Evolutionary conservation across 1,140 invertebrate genomes (phyloP).

Genomic region (Drosophila albomicans): DNA sequence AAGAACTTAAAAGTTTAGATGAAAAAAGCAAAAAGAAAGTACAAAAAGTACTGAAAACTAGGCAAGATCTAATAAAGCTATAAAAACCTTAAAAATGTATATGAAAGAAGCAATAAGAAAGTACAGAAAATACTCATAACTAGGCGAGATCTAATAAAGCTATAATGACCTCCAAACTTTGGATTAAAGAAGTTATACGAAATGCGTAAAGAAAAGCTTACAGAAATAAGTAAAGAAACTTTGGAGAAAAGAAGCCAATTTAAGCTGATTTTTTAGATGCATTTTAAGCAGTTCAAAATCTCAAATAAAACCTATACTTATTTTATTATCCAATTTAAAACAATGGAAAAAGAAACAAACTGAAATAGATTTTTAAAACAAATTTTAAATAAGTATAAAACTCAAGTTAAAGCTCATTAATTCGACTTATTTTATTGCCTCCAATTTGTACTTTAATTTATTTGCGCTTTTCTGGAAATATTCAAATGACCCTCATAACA

Average conservation of each 20-base stretch:
- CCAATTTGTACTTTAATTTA: background rate
- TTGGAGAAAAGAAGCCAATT: too few species aligned
- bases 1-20: background rate
- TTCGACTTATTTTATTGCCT: background rate
- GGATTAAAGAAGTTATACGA: too few species aligned
- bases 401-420: background rate
- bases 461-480: conserved; percentile 32
- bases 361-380: background rate
- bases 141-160: too few species aligned
- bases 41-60: background rate
- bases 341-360: too few species aligned
- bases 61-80: too few species aligned
- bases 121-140: too few species aligned
- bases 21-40: background rate
- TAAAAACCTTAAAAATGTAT: background rate
- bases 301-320: too few species aligned
- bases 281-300: too few species aligned
- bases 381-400: background rate
- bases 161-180: too few species aligned
- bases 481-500: conserved; percentile 81
- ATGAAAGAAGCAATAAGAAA: background rate
- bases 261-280: too few species aligned
- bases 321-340: too few species aligned
- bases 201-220: too few species aligned
- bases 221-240: background rate